Evolutionary conservation across 2,888 invertebrate species (phyloP), one percentile per base, ranked within the genome.

Genomic region (Phytoseiulus persimilis): DNA sequence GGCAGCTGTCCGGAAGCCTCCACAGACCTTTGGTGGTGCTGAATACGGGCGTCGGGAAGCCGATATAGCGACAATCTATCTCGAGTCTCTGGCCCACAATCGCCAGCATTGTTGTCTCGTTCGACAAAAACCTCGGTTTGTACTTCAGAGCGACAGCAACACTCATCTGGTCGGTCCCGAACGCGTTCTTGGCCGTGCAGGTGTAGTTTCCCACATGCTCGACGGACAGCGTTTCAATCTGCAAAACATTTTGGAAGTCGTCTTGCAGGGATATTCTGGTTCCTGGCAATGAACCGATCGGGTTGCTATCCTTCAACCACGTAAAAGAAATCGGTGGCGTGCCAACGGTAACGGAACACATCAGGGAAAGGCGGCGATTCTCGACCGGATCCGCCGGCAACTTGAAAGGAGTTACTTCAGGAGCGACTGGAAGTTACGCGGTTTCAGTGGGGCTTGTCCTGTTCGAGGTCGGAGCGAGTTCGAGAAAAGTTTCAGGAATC

Each of bases 201-300:
- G 87, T 87, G 18, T 87, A 87, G 32, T 87, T 87, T 11, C 87
- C 87, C 28, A 87, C 87, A 32, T 87, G 87, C 32, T 87, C 87
- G 0, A 87, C 87, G 45, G 87, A 87, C 23, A 87, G n/a, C 32
- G 32, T 32, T 32, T 87, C 87, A 39, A 87, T 87, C 33, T 87
- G 87, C 31, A 87, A 23, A 28, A 87, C 87, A 9, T 32, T 87
- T 14, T 87, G 87, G n/a, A 31, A 87, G n/a, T 87, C 87, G 31
- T 87, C 87, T 23, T 39, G 39, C 14, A 39, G 87, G 33, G 33
- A 87, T n/a, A 87, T 33, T 18, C 45, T 33, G 0, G 45, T 32
- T 0, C 87, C 87, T 0, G 87, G 87, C 18, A 87, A 23, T 23
- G 87, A 87, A 2, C 87, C 87, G 32, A 87, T 45, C 9, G 87